Conservation (phyloP, 2,113 vertebrate species). For the Crotalus horridus region DNA sequence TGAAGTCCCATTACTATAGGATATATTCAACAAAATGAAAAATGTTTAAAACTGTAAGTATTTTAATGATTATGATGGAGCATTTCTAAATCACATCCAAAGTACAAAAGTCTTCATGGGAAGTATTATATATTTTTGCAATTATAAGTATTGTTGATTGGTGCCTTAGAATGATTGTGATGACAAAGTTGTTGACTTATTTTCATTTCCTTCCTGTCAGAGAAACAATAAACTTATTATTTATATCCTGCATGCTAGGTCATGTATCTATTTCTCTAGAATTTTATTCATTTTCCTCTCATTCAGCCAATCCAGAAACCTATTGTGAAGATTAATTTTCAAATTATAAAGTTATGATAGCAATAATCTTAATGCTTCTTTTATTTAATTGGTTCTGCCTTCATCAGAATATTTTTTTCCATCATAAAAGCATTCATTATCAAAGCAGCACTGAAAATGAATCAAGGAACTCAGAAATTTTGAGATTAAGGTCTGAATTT, state of each 20-base stretch:
- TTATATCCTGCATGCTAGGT: background rate
- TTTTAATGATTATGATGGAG: background rate
- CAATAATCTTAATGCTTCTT: background rate
- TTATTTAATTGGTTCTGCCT: background rate
- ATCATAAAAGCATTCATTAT: background rate
- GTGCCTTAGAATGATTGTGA: background rate
- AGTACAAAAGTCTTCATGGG: background rate
- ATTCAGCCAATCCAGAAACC: background rate
- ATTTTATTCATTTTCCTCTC: background rate
- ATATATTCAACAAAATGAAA: background rate
- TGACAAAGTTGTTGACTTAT: background rate
- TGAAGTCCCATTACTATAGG: background rate
- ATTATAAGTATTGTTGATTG: background rate
- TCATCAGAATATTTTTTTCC: background rate
- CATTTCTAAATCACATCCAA: background rate
- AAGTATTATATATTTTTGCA: background rate
- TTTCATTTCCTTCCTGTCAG: background rate
- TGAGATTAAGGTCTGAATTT: background rate
- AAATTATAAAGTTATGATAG: background rate
- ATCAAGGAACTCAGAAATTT: background rate
- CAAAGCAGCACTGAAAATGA: background rate
- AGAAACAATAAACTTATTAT: background rate
- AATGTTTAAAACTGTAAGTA: background rate
- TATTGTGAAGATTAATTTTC: background rate
- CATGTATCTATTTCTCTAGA: background rate